Evolutionary conservation across 2,797 vertebrate species (phyloP), one percentile per base, ranked within the genome.

Genomic region (Rhinatrema bivittatum): DNA sequence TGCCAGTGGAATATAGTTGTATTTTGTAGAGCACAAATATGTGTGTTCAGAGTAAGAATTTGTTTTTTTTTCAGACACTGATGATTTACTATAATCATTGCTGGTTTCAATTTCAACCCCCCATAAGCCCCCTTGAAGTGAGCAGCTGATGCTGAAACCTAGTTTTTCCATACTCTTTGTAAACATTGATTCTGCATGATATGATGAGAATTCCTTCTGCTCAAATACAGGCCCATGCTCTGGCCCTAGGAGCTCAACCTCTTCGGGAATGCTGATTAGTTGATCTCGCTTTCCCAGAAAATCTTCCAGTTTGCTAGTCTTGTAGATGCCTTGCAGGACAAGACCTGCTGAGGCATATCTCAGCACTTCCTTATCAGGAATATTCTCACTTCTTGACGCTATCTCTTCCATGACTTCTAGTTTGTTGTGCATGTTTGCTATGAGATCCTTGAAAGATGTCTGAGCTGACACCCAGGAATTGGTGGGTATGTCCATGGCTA

Each of bases 281-380:
- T 74, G 53, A 1, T 80, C 66, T 24, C 51, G 50, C 16, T 26
- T 77, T 5, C 42, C 26, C 29, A 76, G 35, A 22, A 59, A 10
- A 11, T 43, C 44, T 0, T 1, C 25, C 3, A 44, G 9, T 9
- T 56, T 19, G 3, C 29, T 50, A 12, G 38, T 68, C 41, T 47
- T 53, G 28, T 73, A 82, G 49, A 81, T 62, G 28, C 78, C 81
- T 29, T 67, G 50, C 20, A 80, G 48, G 13, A 69, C 72, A 29
- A 79, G 37, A 0, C 72, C 76, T 30, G 74, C 73, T 1, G 73
- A 81, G 0, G 67, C 68, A 26, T 32, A 2, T 34, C 29, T 56
- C 37, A 84, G n/a, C 13, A 81, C 31, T 11, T 75, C 60, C 3
- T 1, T 3, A 2, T 65, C 60, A 0, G 65, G 25, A 23, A 78